Conservation (phyloP, 1,140 invertebrate species). For the Calephelis virginiensis region DNA sequence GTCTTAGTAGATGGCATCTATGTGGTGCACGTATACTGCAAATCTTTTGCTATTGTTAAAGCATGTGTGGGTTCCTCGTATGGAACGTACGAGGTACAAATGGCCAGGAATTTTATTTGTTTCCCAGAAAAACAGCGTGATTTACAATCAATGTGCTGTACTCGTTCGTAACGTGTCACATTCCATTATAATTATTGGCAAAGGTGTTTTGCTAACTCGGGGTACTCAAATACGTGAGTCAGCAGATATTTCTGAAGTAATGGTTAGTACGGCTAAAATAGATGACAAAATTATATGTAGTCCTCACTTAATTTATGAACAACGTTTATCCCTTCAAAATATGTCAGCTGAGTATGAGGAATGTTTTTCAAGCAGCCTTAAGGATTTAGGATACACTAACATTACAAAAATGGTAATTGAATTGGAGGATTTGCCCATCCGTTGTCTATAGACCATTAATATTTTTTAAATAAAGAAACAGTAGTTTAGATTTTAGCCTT, state of each 20-base stretch:
- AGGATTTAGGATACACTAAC: constrained; percentile 34
- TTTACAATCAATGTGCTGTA: constrained; percentile 20
- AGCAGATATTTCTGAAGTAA: not conserved
- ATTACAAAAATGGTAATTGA: constrained; percentile 35
- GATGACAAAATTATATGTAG: not conserved
- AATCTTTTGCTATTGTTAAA: constrained; percentile 1
- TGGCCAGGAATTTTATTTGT: constrained; percentile 29
- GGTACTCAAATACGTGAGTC: not conserved
- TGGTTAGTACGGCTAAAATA: not conserved
- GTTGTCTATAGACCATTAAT: constrained; percentile 3
- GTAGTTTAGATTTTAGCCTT: too few species aligned
- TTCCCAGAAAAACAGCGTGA: constrained; percentile 28
- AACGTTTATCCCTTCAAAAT: not conserved
- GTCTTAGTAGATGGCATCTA: not conserved
- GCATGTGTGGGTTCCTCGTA: constrained; percentile 28
- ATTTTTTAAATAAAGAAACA: too few species aligned
- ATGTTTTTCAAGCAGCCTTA: constrained; percentile 32
- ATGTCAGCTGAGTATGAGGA: not conserved
- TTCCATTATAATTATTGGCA: constrained; percentile 2
- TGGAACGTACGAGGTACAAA: constrained; percentile 20
- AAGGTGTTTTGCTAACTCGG: not conserved
- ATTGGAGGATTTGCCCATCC: constrained; percentile 22
- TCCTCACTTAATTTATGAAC: not conserved
- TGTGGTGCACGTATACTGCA: not conserved
- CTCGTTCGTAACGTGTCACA: constrained; percentile 19